phyloP scores from a whole-genome alignment of 1,140 invertebrate genomes.

The Pomphorhynchus laevis region DNA sequence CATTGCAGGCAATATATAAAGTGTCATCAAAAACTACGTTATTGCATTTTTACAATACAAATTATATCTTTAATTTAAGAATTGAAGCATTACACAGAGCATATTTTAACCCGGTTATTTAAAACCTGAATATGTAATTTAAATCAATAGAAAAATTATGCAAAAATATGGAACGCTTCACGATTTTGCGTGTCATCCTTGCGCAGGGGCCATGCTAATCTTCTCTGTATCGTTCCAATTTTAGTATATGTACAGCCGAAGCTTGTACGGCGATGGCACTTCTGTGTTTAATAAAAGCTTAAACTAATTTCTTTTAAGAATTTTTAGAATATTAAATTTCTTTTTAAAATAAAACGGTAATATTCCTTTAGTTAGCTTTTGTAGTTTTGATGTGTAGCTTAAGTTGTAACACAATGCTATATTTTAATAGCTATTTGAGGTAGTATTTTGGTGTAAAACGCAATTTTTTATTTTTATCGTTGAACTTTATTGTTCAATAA shows the following conservation, averaged over 20 bases:
- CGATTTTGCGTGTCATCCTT: constrained; percentile 57
- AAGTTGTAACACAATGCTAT: too few species aligned
- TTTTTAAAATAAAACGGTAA: background rate
- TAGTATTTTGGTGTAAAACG: too few species aligned
- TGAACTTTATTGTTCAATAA: background rate
- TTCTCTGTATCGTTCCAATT: constrained; percentile 50
- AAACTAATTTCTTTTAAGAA: constrained; percentile 1
- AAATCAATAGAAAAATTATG: background rate
- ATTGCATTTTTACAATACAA: too few species aligned
- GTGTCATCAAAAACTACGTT: too few species aligned
- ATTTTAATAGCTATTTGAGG: too few species aligned
- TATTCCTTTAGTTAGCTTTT: too few species aligned
- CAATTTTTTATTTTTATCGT: background rate
- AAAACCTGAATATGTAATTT: background rate
- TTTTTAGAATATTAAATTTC: constrained; percentile 1
- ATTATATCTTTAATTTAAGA: too few species aligned
- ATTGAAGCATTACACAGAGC: too few species aligned
- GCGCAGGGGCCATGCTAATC: constrained; percentile 58
- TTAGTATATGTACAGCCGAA: constrained; percentile 22
- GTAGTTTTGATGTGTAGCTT: too few species aligned
- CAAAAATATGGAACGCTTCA: constrained; percentile 32
- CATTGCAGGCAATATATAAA: too few species aligned
- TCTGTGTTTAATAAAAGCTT: background rate
- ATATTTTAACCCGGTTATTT: too few species aligned
- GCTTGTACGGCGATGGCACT: constrained; percentile 1